Percentiles rank a stretch among this genome's conserved stretches.
These are phyloP conservation scores for Hypocryptadius cinnamomeus DNA, from an alignment of 2,113 vertebrate species.

Conservation along the genomic window DNA sequence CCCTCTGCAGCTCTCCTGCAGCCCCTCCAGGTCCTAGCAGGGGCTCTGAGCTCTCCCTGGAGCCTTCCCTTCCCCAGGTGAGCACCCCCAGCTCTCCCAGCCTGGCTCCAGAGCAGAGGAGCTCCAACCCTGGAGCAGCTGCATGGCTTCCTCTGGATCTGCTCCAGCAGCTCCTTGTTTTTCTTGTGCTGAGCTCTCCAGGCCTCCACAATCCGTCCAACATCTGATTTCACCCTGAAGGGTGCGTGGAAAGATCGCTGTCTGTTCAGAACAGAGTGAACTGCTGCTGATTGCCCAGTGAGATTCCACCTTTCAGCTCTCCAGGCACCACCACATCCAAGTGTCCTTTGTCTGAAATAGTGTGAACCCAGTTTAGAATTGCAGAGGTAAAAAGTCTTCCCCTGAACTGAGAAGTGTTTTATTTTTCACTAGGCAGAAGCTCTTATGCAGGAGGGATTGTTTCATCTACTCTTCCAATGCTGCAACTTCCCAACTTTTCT, in stretches of 20 bases:
- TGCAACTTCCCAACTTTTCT: not conserved
- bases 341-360: not conserved
- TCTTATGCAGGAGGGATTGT: not conserved
- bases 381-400: not conserved
- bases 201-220: not conserved
- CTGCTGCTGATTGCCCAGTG: not conserved
- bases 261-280: not conserved
- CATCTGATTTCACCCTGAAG: not conserved
- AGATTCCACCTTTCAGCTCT: no score
- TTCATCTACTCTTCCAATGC: not conserved
- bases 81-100: not conserved
- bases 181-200: not conserved
- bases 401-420: not conserved
- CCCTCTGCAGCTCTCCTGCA: not conserved
- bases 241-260: rapidly evolving
- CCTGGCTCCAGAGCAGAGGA: not conserved
- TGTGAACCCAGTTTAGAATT: not conserved
- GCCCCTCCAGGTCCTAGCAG: not conserved
- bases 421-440: not conserved
- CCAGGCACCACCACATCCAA: rapidly evolving
- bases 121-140: not conserved
- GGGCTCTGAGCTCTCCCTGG: not conserved
- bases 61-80: not conserved
- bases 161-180: not conserved
- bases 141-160: not conserved